These are phyloP conservation scores for Cebidichthys violaceus DNA, from an alignment of 2,113 vertebrate species.

Conservation along the genomic window DNA sequence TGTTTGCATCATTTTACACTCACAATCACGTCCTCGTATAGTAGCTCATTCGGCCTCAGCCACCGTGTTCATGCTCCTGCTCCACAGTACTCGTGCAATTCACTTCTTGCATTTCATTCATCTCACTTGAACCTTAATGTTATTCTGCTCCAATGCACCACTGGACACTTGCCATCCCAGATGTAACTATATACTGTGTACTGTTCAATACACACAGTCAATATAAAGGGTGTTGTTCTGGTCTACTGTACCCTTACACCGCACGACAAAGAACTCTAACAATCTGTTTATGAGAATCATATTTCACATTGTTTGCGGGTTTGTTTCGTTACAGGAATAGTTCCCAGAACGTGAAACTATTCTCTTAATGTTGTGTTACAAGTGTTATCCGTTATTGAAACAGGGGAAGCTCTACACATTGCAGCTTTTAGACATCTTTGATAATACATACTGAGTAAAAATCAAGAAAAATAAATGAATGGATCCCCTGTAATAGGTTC, in stretches of 20 bases:
- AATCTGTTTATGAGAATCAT: background rate
- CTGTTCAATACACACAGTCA: conserved; percentile 9
- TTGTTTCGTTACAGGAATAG: background rate
- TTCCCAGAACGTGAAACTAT: background rate
- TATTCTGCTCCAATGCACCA: conserved; percentile 50
- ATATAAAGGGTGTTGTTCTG: background rate
- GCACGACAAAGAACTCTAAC: background rate
- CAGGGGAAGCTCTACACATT: background rate
- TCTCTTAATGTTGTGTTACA: background rate
- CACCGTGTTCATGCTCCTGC: conserved; percentile 30
- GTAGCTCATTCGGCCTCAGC: conserved; percentile 56
- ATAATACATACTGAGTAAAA: background rate
- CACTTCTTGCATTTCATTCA: conserved; percentile 41
- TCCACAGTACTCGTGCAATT: conserved; percentile 22
- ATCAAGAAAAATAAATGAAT: background rate
- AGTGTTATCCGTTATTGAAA: background rate
- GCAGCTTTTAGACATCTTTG: background rate
- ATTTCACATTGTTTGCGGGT: background rate
- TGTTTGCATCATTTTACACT: conserved; percentile 53
- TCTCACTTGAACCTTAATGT: conserved; percentile 44
- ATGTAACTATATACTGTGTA: background rate
- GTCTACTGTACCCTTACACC: background rate
- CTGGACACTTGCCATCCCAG: conserved; percentile 17
- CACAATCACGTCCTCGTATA: conserved; percentile 49
- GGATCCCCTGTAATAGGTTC: conserved; percentile 1